Percentiles rank a stretch among this genome's conserved stretches.
These are phyloP conservation scores for Trachymyrmex septentrionalis DNA, from an alignment of 1,140 invertebrate species.

Conservation along the genomic window DNA sequence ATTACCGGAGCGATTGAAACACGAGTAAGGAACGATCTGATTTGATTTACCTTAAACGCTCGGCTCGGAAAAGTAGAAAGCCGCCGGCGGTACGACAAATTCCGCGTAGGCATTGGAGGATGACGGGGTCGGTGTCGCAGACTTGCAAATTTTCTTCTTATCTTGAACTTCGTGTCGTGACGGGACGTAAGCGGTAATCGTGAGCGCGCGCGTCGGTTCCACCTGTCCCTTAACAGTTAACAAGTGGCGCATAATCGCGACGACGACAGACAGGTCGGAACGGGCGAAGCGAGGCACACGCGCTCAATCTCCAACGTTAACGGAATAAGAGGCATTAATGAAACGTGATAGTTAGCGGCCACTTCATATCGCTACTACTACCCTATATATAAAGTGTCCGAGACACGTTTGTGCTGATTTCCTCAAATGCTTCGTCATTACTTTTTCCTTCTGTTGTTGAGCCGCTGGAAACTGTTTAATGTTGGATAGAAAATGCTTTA, in stretches of 20 bases:
- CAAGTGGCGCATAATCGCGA: conserved; percentile 54
- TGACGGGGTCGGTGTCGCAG: conserved; percentile 54
- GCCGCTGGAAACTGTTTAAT: background rate
- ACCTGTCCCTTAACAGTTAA: conserved; percentile 58
- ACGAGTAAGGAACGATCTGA: conserved; percentile 46
- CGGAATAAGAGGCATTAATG: conserved; percentile 48
- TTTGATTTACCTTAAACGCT: conserved; percentile 47
- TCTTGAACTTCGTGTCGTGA: conserved; percentile 48
- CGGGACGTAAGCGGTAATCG: conserved; percentile 38
- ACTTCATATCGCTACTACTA: conserved; percentile 18
- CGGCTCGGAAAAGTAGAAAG: conserved; percentile 57
- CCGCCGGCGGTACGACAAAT: conserved; percentile 57
- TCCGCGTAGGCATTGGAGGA: conserved; percentile 48
- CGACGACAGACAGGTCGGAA: conserved; percentile 30
- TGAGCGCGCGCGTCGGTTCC: conserved; percentile 38
- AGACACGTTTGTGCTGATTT: background rate
- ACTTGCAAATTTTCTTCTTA: conserved; percentile 62
- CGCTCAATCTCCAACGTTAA: conserved; percentile 30
- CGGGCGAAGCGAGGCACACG: conserved; percentile 12
- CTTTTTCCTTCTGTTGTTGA: background rate
- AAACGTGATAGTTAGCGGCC: conserved; percentile 34
- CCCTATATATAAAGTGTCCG: background rate
- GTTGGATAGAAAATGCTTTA: background rate
- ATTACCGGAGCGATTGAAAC: conserved; percentile 15
- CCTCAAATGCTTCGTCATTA: background rate